A percentile compares a stretch with the other conserved stretches of the same genome.
Evolutionary conservation across 2,113 vertebrate genomes (phyloP).

Genomic region (Redunca redunca): DNA sequence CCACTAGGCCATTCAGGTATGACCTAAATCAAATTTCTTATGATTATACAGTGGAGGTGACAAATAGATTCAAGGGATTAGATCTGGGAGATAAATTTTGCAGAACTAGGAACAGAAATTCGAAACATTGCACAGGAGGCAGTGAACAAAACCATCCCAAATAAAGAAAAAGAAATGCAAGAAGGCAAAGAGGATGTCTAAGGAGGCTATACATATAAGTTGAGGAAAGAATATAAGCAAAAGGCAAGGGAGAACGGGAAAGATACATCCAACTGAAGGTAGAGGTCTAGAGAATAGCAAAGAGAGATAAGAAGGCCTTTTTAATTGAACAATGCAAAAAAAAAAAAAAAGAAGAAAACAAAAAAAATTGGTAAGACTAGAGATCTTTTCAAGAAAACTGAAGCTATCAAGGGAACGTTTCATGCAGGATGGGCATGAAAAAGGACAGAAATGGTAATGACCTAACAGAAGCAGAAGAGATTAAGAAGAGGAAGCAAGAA

Average conservation of each 20-base stretch:
- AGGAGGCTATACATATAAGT: not conserved
- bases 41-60: not conserved
- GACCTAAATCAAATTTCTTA: not conserved
- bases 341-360: not conserved
- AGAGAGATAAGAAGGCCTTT: not conserved
- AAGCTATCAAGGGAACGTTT: not conserved
- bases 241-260: not conserved
- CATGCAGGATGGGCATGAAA: not conserved
- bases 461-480: not conserved
- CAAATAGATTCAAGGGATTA: not conserved
- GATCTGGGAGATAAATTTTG: not conserved
- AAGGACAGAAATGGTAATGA: not conserved
- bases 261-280: not conserved
- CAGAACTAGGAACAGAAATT: not conserved
- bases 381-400: not conserved
- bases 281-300: not conserved
- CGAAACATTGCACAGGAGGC: not conserved
- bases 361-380: not conserved
- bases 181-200: not conserved
- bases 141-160: not conserved
- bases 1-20: not conserved
- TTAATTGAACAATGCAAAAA: not conserved
- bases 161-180: not conserved
- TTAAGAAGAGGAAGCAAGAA: not conserved
- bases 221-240: not conserved